Percentiles rank a stretch among this genome's conserved stretches.
These are phyloP conservation scores for Pelodiscus sinensis DNA, from an alignment of 2,113 vertebrate genomes.

Conservation along the genomic window DNA sequence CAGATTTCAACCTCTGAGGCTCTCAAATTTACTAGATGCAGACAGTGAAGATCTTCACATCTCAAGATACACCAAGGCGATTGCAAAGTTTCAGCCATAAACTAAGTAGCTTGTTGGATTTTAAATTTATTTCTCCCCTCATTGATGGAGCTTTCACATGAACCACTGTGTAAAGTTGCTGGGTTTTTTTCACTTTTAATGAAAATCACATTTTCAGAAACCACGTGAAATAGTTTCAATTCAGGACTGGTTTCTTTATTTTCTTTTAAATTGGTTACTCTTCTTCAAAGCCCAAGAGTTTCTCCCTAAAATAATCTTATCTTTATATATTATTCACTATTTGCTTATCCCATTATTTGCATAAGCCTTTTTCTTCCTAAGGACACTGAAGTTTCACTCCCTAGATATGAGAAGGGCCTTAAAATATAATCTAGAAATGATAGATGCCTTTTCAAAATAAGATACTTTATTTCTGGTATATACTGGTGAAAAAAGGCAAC, in stretches of 20 bases:
- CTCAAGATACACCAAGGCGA: not conserved
- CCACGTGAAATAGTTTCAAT: not conserved
- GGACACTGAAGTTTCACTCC: not conserved
- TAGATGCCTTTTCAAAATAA: not conserved
- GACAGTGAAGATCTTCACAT: not conserved
- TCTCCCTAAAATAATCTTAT: not conserved
- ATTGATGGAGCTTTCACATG: conserved; percentile 38
- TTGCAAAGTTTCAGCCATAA: not conserved
- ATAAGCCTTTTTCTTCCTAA: not conserved
- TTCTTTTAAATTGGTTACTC: conserved; percentile 12
- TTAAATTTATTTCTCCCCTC: not conserved
- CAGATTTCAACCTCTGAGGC: not conserved
- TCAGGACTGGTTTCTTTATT: conserved; percentile 11
- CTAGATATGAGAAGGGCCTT: not conserved
- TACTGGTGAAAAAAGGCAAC: not conserved
- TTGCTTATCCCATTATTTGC: not conserved
- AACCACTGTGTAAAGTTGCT: not conserved
- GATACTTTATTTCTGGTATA: not conserved
- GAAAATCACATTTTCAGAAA: not conserved
- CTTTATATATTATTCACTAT: not conserved
- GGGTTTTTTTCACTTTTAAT: not conserved
- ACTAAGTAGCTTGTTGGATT: not conserved
- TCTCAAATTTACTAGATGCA: not conserved
- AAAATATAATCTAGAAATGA: not conserved
- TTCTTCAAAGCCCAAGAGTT: not conserved